Percentiles rank a stretch among this genome's conserved stretches.
phyloP scores from a whole-genome alignment of 2,797 vertebrate species.

The Diglossa cyanea region DNA sequence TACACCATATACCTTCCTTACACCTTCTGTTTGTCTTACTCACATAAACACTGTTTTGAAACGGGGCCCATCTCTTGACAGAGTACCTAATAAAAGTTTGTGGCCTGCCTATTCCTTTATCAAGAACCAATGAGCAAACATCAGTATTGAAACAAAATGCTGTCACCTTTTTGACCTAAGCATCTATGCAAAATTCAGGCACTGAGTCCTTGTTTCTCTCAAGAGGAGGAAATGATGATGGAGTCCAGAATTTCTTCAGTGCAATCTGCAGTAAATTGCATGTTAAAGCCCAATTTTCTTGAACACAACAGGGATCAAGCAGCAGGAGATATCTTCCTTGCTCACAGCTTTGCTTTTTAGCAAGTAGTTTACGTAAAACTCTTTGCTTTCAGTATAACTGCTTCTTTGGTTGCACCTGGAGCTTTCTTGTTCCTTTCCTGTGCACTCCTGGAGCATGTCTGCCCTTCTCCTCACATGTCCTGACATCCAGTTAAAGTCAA shows the following conservation, averaged over 20 bases:
- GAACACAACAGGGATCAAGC: not conserved
- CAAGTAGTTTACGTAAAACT: not conserved
- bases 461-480: not conserved
- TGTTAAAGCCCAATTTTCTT: slow-evolving; percentile 22
- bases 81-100: not conserved
- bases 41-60: not conserved
- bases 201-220: not conserved
- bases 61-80: not conserved
- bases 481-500: not conserved
- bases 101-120: not conserved
- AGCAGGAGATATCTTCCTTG: not conserved
- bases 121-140: not conserved
- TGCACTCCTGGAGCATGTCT: not conserved
- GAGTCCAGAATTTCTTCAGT: not conserved
- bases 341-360: slow-evolving; percentile 5
- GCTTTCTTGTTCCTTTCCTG: not conserved
- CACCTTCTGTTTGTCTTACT: not conserved
- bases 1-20: not conserved
- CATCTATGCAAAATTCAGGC: not conserved
- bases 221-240: not conserved
- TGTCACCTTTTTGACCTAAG: not conserved
- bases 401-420: not conserved
- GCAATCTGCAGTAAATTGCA: not conserved
- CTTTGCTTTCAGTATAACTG: not conserved
- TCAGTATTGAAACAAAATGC: not conserved